Base-by-base conservation (phyloP, 2,113 vertebrate species). In the Labrus mixtus region DNA sequence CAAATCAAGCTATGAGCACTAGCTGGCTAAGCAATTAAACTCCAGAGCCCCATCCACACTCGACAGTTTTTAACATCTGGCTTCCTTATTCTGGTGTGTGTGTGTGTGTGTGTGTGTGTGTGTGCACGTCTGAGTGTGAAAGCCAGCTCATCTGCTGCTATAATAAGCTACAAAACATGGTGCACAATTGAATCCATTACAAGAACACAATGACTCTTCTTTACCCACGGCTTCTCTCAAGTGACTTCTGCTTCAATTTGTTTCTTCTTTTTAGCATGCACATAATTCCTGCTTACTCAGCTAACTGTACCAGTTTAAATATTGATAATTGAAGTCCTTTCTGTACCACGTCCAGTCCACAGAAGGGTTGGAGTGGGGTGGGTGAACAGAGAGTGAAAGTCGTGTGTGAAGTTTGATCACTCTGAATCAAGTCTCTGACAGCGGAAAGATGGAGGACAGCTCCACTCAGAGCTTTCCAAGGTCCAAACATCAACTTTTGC, bases 31-130 rank as follows among this genome's bases (percentile, higher is more conserved):
- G 84, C 89, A 89, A 89, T 90, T 89, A 87, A 87, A 84, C 79
- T 76, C 64, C 73, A 68, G 76, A 78, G 69, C 76, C 66, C 66
- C 53, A 56, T 84, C 85, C 66, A 60, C 79, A 79, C 76, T 83
- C 63, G 41, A 83, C 85, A 79, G 71, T 85, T 87, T 33, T 76
- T 78, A 90, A 90, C 91, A 92, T 92, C 89, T 91, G 89, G 87
- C 76, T 41, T 68, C 76, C 80, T 82, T 76, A 68, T 81, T 89
- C 73, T 76, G 22, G 46, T 58, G 62, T 59, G 63, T 62, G 56
- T 58, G 62, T 55, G 29, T 12, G 25, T 23, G 48, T 36, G 69
- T 53, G 65, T n/a, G 63, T 29, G 68, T 39, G 73, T 53, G 65
- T n/a, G 63, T 29, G 68, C 29, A 69, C 13, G 17, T 55, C 6